Evolutionary conservation across 2,113 vertebrate genomes (phyloP).

Genomic region (Anoura caudifer): DNA sequence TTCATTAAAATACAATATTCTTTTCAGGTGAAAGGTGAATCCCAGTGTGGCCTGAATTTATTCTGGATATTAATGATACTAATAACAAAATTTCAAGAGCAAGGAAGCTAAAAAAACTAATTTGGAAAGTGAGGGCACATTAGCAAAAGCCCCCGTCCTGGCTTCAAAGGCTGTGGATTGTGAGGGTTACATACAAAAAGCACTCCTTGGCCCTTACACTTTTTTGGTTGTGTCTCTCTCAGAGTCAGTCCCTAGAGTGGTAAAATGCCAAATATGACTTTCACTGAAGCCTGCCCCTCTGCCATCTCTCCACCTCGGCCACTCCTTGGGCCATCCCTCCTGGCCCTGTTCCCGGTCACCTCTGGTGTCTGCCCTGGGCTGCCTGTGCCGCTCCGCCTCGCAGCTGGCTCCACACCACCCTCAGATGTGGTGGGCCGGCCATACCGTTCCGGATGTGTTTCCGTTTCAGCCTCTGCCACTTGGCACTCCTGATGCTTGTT

Average conservation of each 20-base stretch:
- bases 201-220: not conserved
- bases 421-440: too few species aligned
- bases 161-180: not conserved
- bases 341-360: rapidly evolving
- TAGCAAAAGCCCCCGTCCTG: not conserved
- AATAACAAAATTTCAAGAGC: not conserved
- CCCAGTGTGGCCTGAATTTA: not conserved
- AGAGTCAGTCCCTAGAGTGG: not conserved
- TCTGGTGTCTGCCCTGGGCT: not conserved
- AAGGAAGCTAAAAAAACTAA: not conserved
- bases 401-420: too few species aligned
- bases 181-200: not conserved
- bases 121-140: not conserved
- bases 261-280: not conserved
- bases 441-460: not conserved
- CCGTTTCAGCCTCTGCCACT: not conserved
- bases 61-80: not conserved
- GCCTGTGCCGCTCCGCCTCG: not conserved
- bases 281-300: not conserved
- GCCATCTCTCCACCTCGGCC: not conserved
- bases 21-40: not conserved
- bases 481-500: rapidly evolving
- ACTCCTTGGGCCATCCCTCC: not conserved
- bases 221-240: not conserved
- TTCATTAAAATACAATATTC: conserved; percentile 22